A percentile compares a stretch with the other conserved stretches of the same genome.
Conservation (phyloP, 1,140 invertebrate genomes). For the Drusus annulatus region DNA sequence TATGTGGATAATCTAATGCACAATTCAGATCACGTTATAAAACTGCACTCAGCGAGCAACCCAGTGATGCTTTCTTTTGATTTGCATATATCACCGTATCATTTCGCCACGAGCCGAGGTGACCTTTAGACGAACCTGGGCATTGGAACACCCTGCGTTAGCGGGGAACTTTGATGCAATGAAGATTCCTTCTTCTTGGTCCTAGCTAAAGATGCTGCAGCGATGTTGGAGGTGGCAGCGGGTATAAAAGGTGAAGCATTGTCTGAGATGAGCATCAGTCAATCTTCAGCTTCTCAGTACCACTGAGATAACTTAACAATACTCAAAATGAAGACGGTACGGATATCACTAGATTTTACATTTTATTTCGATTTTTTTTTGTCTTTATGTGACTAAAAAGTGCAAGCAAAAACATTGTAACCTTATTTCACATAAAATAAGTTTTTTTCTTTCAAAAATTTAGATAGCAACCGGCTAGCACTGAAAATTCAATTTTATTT, state of each 20-base stretch:
- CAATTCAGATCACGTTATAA: too few species aligned
- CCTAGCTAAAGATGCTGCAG: conserved; percentile 3
- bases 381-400: not conserved
- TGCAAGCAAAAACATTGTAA: too few species aligned
- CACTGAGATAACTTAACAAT: conserved; percentile 26
- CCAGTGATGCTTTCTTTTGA: conserved; percentile 15
- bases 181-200: conserved; percentile 18
- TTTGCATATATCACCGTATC: conserved; percentile 12
- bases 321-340: conserved; percentile 50
- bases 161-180: conserved; percentile 15
- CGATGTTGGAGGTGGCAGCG: conserved; percentile 27
- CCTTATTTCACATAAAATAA: too few species aligned
- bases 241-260: conserved; percentile 41
- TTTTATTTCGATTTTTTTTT: not conserved
- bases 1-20: too few species aligned
- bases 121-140: conserved; percentile 2
- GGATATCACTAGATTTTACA: not conserved
- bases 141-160: conserved; percentile 1
- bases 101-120: not conserved
- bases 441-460: too few species aligned
- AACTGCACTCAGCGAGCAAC: too few species aligned
- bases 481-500: too few species aligned
- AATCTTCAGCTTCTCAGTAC: conserved; percentile 37
- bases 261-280: conserved; percentile 40
- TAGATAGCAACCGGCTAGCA: too few species aligned